phyloP scores from a whole-genome alignment of 2,888 invertebrate species.

The Nyleta sp. region DNA sequence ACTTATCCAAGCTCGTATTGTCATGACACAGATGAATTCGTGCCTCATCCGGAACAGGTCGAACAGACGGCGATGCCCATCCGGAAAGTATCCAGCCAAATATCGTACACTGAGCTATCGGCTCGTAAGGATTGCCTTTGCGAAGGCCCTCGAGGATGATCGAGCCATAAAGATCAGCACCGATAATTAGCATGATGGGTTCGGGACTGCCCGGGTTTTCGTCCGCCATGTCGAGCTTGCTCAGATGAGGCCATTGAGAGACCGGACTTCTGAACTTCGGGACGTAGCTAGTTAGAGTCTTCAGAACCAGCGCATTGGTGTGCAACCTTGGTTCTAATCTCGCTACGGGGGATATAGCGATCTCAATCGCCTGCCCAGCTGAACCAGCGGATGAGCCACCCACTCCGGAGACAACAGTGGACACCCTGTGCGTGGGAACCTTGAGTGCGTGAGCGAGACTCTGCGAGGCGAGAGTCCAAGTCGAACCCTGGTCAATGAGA shows the following conservation, averaged over 20 bases:
- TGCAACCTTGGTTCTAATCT: no score
- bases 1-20: neutral
- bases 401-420: neutral
- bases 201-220: neutral
- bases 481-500: neutral
- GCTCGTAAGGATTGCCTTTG: neutral
- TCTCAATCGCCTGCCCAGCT: neutral
- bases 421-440: neutral
- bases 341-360: neutral
- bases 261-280: neutral
- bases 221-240: neutral
- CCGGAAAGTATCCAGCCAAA: slow-evolving; percentile 16
- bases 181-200: neutral
- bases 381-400: neutral
- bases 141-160: neutral
- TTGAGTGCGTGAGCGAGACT: neutral
- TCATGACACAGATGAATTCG: neutral
- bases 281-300: no score
- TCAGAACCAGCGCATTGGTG: no score
- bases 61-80: neutral
- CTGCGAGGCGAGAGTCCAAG: neutral
- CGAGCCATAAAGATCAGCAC: slow-evolving; percentile 8
- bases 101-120: slow-evolving; percentile 6
- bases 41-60: neutral
- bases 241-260: slow-evolving; percentile 2